Conservation (phyloP, 92 coral and sea anemone genomes). For the Plumapathes pennacea region DNA sequence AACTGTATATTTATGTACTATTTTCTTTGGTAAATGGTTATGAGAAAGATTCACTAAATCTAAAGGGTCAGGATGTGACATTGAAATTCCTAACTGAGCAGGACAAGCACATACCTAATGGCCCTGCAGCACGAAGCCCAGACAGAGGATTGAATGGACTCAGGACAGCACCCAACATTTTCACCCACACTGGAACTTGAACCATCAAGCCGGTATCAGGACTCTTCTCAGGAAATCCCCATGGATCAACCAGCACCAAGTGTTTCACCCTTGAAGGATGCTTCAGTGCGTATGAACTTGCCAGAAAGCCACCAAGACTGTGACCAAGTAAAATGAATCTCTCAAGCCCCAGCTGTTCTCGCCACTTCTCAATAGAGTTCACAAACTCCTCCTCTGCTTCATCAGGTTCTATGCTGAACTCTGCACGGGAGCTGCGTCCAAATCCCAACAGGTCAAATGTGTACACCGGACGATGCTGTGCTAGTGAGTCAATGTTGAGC, state of each 20-base stretch:
- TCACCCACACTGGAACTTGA: constrained; percentile 84
- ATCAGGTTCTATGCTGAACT: constrained; percentile 67
- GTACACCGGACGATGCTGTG: constrained; percentile 76
- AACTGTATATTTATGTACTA: too few relatives aligned
- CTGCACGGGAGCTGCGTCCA: constrained; percentile 97
- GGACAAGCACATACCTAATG: constrained; percentile 89
- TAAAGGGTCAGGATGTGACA: too few relatives aligned
- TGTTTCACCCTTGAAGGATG: constrained; percentile 83
- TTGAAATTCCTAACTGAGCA: too few relatives aligned
- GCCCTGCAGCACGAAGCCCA: constrained; percentile 92
- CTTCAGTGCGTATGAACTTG: constrained; percentile 81
- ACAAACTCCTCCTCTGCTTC: constrained; percentile 85
- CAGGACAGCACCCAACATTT: constrained; percentile 78
- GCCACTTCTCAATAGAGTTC: constrained; percentile 83
- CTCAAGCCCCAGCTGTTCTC: constrained; percentile 80
- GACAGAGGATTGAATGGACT: constrained; percentile 94
- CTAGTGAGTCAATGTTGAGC: constrained; percentile 68
- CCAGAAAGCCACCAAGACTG: constrained; percentile 91
- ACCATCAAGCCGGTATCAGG: constrained; percentile 56
- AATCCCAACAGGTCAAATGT: constrained; percentile 92
- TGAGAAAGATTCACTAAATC: too few relatives aligned
- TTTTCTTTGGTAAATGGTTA: too few relatives aligned
- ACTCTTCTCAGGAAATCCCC: constrained; percentile 95
- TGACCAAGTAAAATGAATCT: constrained; percentile 88
- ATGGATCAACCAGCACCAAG: constrained; percentile 89